Evolutionary conservation across 2,888 invertebrate species (phyloP), one percentile per base, ranked within the genome.

Genomic region (Drosophila gaucha): DNA sequence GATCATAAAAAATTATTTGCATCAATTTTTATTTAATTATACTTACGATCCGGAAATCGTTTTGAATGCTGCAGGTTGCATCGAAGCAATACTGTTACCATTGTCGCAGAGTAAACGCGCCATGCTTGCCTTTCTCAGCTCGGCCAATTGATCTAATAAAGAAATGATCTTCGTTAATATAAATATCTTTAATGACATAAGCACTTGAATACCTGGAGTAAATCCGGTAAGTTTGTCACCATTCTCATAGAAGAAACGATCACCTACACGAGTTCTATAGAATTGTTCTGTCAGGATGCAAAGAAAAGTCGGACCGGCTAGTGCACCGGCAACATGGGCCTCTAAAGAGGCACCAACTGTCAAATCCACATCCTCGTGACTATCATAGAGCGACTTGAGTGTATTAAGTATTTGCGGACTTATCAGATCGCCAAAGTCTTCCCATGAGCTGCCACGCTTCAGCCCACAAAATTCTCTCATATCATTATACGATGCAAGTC

Each of bases 241-340:
- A 77, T 94, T 94, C 91, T 96, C 96, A 85, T 94, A 97, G 94
- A 97, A 98, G 92, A 94, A 97, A 65, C 97, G 93, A 91, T 98
- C 98, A 0, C 97, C 97, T 8, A 94, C 95, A 80, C 97, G 94
- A 0, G 97, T 96, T 71, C 96, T 93, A 89, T 94, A 96, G 92
- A 98, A 98, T 92, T 98, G 97, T 89, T 96, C 96, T 0, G 96
- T 95, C 4, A 98, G 92, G 73, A 98, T 95, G 89, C 97, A 97
- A 2, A 97, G 93, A 93, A 96, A 97, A 0, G 97, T 97, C 1
- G 97, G 97, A 0, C 98, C 98, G 0, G 96, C 94, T 44, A 96
- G 93, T 0, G 97, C 94, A 0, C 96, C 97, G 0, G 94, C 94
- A 1, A 97, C 95, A 60, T 95, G 95, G 1, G 92, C 91, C 91